phyloP scores from a whole-genome alignment of 2,888 invertebrate species.

The Trichopria drosophilae region DNA sequence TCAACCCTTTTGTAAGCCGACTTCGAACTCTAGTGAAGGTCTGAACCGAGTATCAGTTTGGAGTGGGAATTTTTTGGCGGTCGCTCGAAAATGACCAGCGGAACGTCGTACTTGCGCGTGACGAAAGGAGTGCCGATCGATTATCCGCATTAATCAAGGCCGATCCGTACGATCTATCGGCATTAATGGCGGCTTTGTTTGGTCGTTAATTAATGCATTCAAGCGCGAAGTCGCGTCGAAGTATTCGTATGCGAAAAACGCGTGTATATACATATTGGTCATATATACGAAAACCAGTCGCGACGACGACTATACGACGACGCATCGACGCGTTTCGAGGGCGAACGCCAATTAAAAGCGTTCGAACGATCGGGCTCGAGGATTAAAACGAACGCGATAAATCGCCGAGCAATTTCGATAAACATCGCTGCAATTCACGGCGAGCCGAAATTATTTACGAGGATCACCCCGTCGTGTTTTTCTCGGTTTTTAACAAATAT shows the following conservation, averaged over 20 bases:
- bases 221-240: background rate
- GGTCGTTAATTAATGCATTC: too few relatives aligned
- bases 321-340: constrained; percentile 10
- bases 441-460: background rate
- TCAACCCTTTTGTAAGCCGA: too few relatives aligned
- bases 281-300: too few relatives aligned
- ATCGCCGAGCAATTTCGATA: constrained; percentile 33
- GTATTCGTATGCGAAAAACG: background rate
- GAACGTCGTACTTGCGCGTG: too few relatives aligned
- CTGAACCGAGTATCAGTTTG: too few relatives aligned
- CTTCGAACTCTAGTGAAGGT: too few relatives aligned
- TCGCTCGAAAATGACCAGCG: too few relatives aligned
- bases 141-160: too few relatives aligned
- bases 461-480: background rate
- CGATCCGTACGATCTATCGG: constrained; percentile 8
- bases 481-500: constrained; percentile 1
- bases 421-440: constrained; percentile 27
- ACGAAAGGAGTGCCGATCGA: too few relatives aligned
- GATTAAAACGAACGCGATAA: constrained; percentile 32
- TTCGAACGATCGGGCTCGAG: constrained; percentile 9
- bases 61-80: too few relatives aligned
- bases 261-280: too few relatives aligned
- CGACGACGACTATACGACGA: too few relatives aligned
- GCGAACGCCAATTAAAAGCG: constrained; percentile 27
- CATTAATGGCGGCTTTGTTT: constrained; percentile 17